Conservation (phyloP, 2,797 vertebrate species). For the Clarias laeviceps region DNA sequence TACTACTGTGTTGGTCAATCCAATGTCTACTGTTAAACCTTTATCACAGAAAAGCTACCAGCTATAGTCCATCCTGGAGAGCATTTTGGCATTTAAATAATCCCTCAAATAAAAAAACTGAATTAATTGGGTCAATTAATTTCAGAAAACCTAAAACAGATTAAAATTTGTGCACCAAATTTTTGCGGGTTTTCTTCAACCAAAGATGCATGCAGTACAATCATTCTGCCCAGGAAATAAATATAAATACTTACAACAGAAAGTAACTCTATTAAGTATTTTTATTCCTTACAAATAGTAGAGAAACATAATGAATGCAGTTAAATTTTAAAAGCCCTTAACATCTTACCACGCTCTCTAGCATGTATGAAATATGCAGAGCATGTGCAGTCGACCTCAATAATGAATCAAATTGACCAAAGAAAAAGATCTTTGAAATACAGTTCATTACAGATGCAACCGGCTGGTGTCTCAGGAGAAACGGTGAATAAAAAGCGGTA, state of each 20-base stretch:
- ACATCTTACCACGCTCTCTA: not conserved
- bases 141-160: too few species aligned
- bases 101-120: too few species aligned
- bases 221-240: too few species aligned
- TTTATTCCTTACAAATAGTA: not conserved
- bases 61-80: too few species aligned
- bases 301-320: not conserved
- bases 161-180: too few species aligned
- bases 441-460: not conserved
- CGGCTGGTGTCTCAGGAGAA: not conserved
- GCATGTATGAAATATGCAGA: constrained; percentile 10
- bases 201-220: too few species aligned
- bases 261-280: not conserved
- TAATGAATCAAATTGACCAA: not conserved
- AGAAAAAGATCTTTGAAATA: not conserved
- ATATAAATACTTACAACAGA: not conserved
- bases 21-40: too few species aligned
- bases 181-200: too few species aligned
- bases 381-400: not conserved
- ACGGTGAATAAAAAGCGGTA: not conserved
- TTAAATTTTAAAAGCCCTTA: not conserved
- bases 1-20: too few species aligned
- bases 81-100: too few species aligned
- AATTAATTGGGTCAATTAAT: too few species aligned
- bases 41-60: too few species aligned